These are phyloP conservation scores for Macropus fuliginosus DNA, from an alignment of 2,797 vertebrate species.

Conservation along the genomic window DNA sequence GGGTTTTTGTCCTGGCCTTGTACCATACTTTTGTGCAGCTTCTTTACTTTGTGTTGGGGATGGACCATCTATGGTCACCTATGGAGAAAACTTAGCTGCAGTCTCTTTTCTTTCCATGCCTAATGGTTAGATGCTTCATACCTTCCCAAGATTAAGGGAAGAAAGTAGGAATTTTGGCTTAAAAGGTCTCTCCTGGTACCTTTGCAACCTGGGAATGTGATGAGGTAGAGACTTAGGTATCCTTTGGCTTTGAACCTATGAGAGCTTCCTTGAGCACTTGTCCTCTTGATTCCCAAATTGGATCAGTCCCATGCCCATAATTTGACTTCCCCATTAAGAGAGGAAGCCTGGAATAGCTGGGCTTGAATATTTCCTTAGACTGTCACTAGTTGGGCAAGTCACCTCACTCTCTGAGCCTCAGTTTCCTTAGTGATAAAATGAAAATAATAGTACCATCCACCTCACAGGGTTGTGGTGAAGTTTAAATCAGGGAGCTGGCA, in stretches of 20 bases:
- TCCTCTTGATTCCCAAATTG: not conserved
- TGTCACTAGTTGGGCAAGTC: not conserved
- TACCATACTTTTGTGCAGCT: not conserved
- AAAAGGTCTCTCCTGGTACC: not conserved
- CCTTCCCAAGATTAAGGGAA: not conserved
- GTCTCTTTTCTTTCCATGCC: not conserved
- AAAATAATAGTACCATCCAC: not conserved
- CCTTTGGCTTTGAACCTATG: not conserved
- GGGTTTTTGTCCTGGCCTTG: not conserved
- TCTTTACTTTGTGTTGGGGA: not conserved
- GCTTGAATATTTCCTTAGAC: not conserved
- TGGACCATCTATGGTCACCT: not conserved
- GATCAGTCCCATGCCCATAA: too few relatives aligned
- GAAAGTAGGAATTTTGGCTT: not conserved
- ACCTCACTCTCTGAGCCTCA: not conserved
- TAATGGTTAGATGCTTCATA: not conserved
- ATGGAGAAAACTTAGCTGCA: not conserved
- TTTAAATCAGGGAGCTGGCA: not conserved
- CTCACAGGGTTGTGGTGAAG: not conserved
- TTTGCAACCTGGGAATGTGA: not conserved
- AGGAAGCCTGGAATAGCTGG: not conserved
- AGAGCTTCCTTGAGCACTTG: not conserved
- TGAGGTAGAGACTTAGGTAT: not conserved
- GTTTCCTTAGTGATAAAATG: not conserved
- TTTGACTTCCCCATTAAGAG: not conserved